Evolutionary conservation across 2,113 vertebrate genomes (phyloP), one percentile per base, ranked within the genome.

Genomic region (Balaenoptera acutorostrata): DNA sequence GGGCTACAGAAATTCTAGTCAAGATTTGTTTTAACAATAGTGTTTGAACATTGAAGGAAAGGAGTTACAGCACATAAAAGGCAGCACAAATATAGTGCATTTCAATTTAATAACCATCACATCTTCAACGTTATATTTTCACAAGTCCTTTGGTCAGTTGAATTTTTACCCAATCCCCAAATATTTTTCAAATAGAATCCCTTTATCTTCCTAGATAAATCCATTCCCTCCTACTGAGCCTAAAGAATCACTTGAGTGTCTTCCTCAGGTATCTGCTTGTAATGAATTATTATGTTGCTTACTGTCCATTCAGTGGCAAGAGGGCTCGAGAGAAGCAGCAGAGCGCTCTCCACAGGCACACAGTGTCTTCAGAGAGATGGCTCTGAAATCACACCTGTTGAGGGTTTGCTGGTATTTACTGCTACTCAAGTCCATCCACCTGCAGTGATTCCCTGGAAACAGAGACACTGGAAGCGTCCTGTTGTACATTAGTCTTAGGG

Each of bases 271-370:
- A n/a, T 63, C 46, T 55, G n/a, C 61, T 77, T 92, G 86, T 95
- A 92, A 85, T 74, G 87, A 90, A 39, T 84, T 83, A 75, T 89
- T 96, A 41, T 83, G 87, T n/a, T 81, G 88, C 71, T 97, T 89
- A 46, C 72, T 55, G 57, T 84, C 63, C 41, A 18, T 95, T 89
- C 15, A 17, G 63, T 68, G 1, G 4, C 0, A n/a, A 87, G 52
- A 88, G 8, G 49, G 4, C 68, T 90, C 77, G 33, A 21, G 66
- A 25, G 55, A 8, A 39, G 82, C 12, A 2, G 17, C 77, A 41
- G 9, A 27, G 66, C 9, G 27, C 59, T 44, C 12, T 8, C 13
- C 29, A 15, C 0, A 0, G 59, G 75, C 33, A 39, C 84, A 46
- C 2, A 3, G 20, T 39, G 71, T 36, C 29, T 84, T 64, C 63